These are phyloP conservation scores for Hormiphora californensis DNA, from an alignment of 37 sponge, comb jelly and placozoan species.

Conservation along the genomic window DNA sequence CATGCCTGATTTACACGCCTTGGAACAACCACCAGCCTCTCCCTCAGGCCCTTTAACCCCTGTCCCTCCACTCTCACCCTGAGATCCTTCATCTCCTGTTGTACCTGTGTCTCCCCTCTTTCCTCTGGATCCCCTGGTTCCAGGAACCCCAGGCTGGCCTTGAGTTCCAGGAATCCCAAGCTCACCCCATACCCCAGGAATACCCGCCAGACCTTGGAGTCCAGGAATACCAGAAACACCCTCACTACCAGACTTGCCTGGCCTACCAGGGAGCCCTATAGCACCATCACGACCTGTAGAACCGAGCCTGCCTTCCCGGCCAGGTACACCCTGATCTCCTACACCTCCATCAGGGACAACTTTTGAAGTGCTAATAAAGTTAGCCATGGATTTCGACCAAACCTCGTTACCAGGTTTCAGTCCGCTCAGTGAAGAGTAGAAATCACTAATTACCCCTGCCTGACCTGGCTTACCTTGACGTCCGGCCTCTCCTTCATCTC, in stretches of 20 bases:
- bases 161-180: constrained; percentile 51
- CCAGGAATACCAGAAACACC: constrained; percentile 46
- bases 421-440: too few relatives aligned
- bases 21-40: constrained; percentile 5
- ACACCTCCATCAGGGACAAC: constrained; percentile 15
- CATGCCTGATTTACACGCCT: constrained; percentile 20
- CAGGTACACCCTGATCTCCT: constrained; percentile 35
- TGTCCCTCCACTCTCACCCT: constrained; percentile 25
- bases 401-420: too few relatives aligned
- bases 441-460: too few relatives aligned
- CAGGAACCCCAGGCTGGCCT: constrained; percentile 8
- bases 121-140: constrained; percentile 42
- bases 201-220: constrained; percentile 43
- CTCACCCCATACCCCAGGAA: constrained; percentile 44
- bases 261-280: constrained; percentile 18
- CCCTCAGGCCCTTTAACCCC: constrained; percentile 53
- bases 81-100: constrained; percentile 6
- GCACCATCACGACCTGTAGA: not conserved
- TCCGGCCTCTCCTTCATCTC: constrained; percentile 20
- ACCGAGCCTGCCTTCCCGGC: constrained; percentile 38
- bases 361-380: not conserved
- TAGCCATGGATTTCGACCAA: too few relatives aligned
- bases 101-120: constrained; percentile 43
- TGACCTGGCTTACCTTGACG: not conserved
- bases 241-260: not conserved